Evolutionary conservation across 2,888 invertebrate genomes (phyloP).

Genomic region (Drosophila mayaguana): DNA sequence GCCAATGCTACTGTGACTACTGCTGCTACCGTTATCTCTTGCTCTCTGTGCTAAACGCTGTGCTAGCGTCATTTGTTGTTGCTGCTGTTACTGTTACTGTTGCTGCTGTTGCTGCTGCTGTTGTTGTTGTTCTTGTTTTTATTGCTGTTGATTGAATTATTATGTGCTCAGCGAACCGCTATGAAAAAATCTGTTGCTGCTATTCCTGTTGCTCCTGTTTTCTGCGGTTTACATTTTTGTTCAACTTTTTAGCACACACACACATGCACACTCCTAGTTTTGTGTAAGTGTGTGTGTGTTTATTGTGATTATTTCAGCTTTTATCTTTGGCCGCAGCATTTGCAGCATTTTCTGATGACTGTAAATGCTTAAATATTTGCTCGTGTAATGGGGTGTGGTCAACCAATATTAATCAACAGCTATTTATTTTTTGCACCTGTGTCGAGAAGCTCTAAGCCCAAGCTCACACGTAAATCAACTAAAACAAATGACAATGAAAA

Average conservation of each 20-base stretch:
- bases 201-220: slow-evolving; percentile 42
- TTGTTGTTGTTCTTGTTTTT: slow-evolving; percentile 14
- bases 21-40: slow-evolving; percentile 32
- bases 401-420: slow-evolving; percentile 54
- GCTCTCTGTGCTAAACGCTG: slow-evolving; percentile 47
- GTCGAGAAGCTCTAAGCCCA: neutral
- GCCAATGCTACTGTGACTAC: slow-evolving; percentile 15
- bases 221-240: slow-evolving; percentile 41
- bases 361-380: slow-evolving; percentile 53
- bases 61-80: slow-evolving; percentile 35
- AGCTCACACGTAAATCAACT: slow-evolving; percentile 36
- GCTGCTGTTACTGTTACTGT: slow-evolving; percentile 2
- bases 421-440: slow-evolving; percentile 44
- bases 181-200: slow-evolving; percentile 61
- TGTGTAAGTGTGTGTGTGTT: slow-evolving; percentile 23
- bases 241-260: slow-evolving; percentile 55
- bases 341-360: slow-evolving; percentile 50
- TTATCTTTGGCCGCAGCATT: slow-evolving; percentile 60
- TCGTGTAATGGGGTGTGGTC: slow-evolving; percentile 60
- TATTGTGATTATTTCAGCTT: slow-evolving; percentile 58
- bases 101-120: slow-evolving; percentile 9
- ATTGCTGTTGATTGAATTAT: slow-evolving; percentile 76
- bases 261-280: slow-evolving; percentile 2
- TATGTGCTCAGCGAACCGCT: slow-evolving; percentile 80
- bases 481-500: slow-evolving; percentile 54